Percentiles rank a stretch among this genome's conserved stretches.
Conservation (phyloP, 2,888 invertebrate genomes). For the Merodon equestris region DNA sequence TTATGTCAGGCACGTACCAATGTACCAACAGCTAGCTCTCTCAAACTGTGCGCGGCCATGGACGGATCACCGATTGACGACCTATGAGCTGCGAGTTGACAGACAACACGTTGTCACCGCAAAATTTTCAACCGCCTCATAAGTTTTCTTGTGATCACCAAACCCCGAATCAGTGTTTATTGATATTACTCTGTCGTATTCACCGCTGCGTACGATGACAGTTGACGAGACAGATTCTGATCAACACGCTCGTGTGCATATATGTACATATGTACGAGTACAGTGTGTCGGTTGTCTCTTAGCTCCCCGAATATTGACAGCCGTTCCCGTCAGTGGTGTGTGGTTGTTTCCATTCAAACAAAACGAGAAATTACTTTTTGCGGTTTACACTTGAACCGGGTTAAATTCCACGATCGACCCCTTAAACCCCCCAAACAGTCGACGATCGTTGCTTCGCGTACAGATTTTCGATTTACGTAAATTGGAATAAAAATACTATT, state of each 20-base stretch:
- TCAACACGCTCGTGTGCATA: slow-evolving; percentile 8
- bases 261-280: slow-evolving; percentile 5
- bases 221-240: slow-evolving; percentile 46
- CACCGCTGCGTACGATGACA: slow-evolving; percentile 26
- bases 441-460: not conserved
- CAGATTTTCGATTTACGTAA: slow-evolving; percentile 24
- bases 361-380: slow-evolving; percentile 19
- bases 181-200: slow-evolving; percentile 35
- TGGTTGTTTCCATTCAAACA: slow-evolving; percentile 20
- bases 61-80: slow-evolving; percentile 5
- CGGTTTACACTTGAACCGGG: slow-evolving; percentile 32
- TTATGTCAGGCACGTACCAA: not conserved
- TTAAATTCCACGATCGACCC: slow-evolving; percentile 46
- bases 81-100: not conserved
- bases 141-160: slow-evolving; percentile 10
- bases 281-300: not conserved
- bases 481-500: no score
- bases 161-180: slow-evolving; percentile 16
- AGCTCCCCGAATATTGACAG: slow-evolving; percentile 18
- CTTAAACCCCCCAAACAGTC: not conserved
- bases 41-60: no score
- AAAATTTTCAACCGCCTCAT: slow-evolving; percentile 13
- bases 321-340: slow-evolving; percentile 3
- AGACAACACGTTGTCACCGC: slow-evolving; percentile 4
- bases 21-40: no score